A percentile compares a stretch with the other conserved stretches of the same genome.
Conservation (phyloP, 2,113 vertebrate species). For the Oophaga pumilio region DNA sequence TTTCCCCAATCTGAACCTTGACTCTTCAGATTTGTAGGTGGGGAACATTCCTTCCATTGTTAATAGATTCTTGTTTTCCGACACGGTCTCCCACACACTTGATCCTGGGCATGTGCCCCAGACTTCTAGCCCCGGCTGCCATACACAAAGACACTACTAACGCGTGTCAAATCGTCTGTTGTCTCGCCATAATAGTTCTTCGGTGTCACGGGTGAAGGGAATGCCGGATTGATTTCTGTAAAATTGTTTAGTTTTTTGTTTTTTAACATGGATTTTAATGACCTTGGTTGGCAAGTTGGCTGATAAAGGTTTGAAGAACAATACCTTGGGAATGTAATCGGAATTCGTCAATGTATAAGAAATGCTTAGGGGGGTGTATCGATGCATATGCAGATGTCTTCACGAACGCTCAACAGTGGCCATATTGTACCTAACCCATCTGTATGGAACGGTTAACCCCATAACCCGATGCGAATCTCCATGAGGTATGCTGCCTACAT, state of each 20-base stretch:
- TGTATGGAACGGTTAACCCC: neutral
- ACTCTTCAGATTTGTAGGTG: conserved; percentile 50
- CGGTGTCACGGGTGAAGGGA: neutral
- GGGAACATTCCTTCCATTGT: conserved; percentile 9
- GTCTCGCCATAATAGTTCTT: neutral
- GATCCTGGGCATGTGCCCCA: conserved; percentile 28
- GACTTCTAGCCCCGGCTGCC: conserved; percentile 1
- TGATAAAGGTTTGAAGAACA: neutral
- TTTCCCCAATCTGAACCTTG: conserved; percentile 45
- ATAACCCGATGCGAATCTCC: neutral
- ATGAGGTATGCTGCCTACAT: neutral
- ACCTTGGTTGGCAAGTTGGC: neutral
- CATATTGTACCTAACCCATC: neutral
- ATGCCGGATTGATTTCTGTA: neutral
- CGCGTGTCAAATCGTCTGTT: conserved; percentile 21
- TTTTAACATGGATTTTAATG: neutral
- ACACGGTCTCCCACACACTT: conserved; percentile 49
- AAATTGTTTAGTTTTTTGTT: neutral
- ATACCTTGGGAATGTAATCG: neutral
- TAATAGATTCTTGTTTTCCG: conserved; percentile 1
- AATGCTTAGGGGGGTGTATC: neutral
- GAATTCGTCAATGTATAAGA: neutral
- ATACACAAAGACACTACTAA: neutral
- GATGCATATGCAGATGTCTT: neutral
- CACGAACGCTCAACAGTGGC: neutral